These are phyloP conservation scores for Athalia cordata DNA, from an alignment of 2,888 invertebrate genomes.

Conservation along the genomic window DNA sequence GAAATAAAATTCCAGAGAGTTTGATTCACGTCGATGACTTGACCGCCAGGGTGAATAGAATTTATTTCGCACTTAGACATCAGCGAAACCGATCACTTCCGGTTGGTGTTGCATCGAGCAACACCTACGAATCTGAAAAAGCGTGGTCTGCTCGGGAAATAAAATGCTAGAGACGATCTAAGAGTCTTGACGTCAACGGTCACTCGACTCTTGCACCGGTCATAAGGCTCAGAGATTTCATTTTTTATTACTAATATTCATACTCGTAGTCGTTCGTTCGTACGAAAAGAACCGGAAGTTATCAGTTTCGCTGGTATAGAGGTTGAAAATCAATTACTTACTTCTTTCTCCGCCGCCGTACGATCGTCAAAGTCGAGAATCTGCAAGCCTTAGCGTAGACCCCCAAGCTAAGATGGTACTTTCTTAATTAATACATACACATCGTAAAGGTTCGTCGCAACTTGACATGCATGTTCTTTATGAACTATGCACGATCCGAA, in stretches of 20 bases:
- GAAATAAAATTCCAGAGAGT: too few relatives aligned
- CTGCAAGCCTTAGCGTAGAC: constrained; percentile 5
- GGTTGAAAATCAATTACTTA: background rate
- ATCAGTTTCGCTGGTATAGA: background rate
- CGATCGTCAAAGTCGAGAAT: background rate
- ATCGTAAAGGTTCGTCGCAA: constrained; percentile 1
- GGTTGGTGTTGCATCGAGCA: background rate
- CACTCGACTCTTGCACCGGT: background rate
- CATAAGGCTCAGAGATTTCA: background rate
- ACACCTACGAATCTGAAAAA: background rate
- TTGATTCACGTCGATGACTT: too few relatives aligned
- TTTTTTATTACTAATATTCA: background rate
- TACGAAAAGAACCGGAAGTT: constrained; percentile 7
- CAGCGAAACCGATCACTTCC: constrained; percentile 1
- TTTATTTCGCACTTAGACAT: background rate
- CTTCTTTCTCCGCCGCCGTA: background rate
- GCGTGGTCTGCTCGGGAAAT: constrained; percentile 19
- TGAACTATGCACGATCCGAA: constrained; percentile 19
- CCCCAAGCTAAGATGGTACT: constrained; percentile 4
- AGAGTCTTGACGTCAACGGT: constrained; percentile 14
- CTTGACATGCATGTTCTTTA: background rate
- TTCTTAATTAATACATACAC: background rate
- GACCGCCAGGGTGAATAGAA: background rate
- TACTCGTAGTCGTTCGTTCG: background rate
- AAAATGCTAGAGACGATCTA: background rate